phyloP scores from a whole-genome alignment of 2,113 vertebrate species.

The Chauna torquata region DNA sequence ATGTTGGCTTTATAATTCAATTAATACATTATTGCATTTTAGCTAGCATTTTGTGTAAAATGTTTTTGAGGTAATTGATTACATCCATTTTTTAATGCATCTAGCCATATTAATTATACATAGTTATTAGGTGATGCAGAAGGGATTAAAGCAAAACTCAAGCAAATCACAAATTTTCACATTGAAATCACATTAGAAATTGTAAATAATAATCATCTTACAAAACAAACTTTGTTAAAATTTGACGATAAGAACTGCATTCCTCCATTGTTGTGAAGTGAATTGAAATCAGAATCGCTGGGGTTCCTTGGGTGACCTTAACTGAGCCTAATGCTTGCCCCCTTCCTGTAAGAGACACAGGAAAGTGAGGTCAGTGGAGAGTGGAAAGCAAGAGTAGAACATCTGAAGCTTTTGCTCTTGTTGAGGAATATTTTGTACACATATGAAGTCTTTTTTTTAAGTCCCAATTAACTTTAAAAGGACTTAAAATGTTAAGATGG shows the following conservation, averaged over 20 bases:
- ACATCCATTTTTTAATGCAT: not conserved
- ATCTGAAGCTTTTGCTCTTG: not conserved
- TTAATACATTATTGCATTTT: not conserved
- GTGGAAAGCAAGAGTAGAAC: not conserved
- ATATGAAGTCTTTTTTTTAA: not conserved
- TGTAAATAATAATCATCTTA: not conserved
- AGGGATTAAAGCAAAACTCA: not conserved
- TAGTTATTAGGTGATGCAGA: not conserved
- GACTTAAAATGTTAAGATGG: not conserved
- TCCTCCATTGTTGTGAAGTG: not conserved
- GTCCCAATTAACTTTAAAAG: not conserved
- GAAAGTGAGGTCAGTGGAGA: not conserved
- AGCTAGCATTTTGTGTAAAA: not conserved
- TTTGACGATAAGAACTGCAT: not conserved
- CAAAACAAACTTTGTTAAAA: not conserved
- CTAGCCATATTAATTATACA: not conserved
- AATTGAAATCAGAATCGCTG: not conserved
- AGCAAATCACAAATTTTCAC: not conserved
- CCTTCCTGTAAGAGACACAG: not conserved
- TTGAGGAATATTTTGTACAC: not conserved
- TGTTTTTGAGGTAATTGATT: not conserved
- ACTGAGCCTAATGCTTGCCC: not conserved
- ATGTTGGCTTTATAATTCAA: not conserved
- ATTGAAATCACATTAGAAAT: not conserved
- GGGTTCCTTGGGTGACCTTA: not conserved